Evolutionary conservation across 2,797 vertebrate species (phyloP).

Genomic region (Phataginus tetradactyla): DNA sequence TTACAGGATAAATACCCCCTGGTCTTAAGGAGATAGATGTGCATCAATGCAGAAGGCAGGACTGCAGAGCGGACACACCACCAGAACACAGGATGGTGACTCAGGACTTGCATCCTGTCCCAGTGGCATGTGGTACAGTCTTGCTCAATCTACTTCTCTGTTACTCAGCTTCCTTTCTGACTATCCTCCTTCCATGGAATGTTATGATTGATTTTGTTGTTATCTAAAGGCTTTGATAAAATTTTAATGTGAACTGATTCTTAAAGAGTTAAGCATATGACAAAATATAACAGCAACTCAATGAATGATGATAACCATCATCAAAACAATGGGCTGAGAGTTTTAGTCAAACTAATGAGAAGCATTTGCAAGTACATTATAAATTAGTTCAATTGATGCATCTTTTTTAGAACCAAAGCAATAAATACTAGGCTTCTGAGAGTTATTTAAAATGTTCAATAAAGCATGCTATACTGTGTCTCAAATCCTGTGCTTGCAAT

Average conservation of each 20-base stretch:
- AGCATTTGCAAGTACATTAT: background rate
- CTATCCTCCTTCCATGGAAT: background rate
- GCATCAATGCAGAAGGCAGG: background rate
- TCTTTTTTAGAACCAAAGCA: constrained; percentile 2
- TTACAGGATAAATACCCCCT: constrained; percentile 54
- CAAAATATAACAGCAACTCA: background rate
- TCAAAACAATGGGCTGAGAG: background rate
- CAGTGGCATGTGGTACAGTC: background rate
- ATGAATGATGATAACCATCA: background rate
- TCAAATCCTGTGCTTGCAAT: background rate
- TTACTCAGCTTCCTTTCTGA: background rate
- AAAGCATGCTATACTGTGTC: background rate
- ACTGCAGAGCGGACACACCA: background rate
- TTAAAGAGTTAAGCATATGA: background rate
- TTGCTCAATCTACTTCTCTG: background rate
- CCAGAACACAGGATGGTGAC: background rate
- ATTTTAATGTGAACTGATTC: background rate
- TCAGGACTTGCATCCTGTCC: constrained; percentile 6
- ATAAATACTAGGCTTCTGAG: background rate
- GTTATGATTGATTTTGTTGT: background rate
- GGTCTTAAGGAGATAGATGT: constrained; percentile 35
- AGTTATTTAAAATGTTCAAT: background rate
- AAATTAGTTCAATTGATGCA: background rate
- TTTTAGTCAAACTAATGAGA: background rate
- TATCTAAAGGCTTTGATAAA: background rate